phyloP scores from a whole-genome alignment of 2,797 vertebrate species.

The Calcarius lapponicus region DNA sequence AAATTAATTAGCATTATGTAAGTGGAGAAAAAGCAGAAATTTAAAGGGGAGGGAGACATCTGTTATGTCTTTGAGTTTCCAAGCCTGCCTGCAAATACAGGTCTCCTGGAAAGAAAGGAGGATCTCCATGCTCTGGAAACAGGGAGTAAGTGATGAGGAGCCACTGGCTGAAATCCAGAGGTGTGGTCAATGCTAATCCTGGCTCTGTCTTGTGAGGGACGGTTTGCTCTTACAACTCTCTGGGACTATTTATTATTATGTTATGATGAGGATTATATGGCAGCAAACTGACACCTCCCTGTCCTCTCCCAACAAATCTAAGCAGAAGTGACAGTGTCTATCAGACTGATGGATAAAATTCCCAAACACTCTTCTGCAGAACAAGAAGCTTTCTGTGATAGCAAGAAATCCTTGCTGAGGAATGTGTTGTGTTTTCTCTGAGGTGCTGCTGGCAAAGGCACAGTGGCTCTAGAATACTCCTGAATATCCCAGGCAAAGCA shows the following conservation, averaged over 20 bases:
- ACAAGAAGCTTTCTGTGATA: neutral
- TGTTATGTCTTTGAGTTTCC: constrained; percentile 22
- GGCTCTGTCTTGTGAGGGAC: neutral
- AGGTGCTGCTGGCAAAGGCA: neutral
- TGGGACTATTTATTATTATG: neutral
- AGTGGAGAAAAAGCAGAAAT: constrained; percentile 32
- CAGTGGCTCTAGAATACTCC: neutral
- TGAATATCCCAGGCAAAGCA: neutral
- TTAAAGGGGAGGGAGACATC: constrained; percentile 51
- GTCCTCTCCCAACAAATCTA: neutral
- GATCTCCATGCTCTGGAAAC: neutral
- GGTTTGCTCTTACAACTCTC: neutral
- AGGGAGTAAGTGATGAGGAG: constrained; percentile 17
- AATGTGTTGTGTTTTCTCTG: neutral
- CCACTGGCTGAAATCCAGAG: constrained; percentile 27
- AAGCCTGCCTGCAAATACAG: constrained; percentile 28
- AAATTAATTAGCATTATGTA: constrained; percentile 65
- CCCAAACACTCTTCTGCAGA: neutral
- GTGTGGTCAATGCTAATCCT: constrained; percentile 12
- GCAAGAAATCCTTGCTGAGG: neutral
- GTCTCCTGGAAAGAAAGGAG: constrained; percentile 17
- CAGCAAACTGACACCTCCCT: neutral
- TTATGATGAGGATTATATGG: neutral
- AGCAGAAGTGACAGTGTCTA: neutral
- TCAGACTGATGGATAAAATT: neutral